Conservation (phyloP, 2,113 vertebrate species). For the Aleadryas rufinucha region DNA sequence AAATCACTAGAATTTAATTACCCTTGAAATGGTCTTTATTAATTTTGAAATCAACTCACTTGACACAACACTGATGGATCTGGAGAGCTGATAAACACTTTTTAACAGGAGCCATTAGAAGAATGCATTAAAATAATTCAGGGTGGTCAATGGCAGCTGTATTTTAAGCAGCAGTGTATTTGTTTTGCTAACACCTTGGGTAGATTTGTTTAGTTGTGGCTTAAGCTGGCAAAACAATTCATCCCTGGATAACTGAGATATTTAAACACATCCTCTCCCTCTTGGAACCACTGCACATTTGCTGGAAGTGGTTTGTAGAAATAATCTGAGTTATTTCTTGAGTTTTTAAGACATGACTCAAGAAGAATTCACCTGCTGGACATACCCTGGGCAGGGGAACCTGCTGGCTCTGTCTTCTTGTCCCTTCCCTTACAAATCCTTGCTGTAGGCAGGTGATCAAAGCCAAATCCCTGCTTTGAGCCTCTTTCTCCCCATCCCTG, state of each 20-base stretch:
- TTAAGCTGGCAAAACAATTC: neutral
- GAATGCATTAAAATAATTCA: neutral
- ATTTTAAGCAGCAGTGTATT: neutral
- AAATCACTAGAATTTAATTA: slow-evolving; percentile 67
- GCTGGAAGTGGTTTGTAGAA: neutral
- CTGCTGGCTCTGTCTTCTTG: neutral
- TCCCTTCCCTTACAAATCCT: accelerated
- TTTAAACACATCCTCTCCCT: neutral
- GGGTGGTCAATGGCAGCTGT: slow-evolving; percentile 5
- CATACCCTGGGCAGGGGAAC: neutral
- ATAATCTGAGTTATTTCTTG: neutral
- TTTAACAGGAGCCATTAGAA: slow-evolving; percentile 35
- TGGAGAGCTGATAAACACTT: slow-evolving; percentile 17
- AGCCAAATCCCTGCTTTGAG: neutral
- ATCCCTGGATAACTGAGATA: neutral
- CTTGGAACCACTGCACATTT: neutral
- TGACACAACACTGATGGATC: slow-evolving; percentile 32
- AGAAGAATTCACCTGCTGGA: neutral
- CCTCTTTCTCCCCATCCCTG: neutral
- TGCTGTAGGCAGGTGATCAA: neutral
- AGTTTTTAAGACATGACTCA: neutral
- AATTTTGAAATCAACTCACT: slow-evolving; percentile 60
- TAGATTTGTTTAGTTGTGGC: neutral
- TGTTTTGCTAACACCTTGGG: neutral
- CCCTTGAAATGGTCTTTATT: slow-evolving; percentile 67